Evolutionary conservation across 2,797 vertebrate species (phyloP).

Genomic region (Neostethus bicornis): DNA sequence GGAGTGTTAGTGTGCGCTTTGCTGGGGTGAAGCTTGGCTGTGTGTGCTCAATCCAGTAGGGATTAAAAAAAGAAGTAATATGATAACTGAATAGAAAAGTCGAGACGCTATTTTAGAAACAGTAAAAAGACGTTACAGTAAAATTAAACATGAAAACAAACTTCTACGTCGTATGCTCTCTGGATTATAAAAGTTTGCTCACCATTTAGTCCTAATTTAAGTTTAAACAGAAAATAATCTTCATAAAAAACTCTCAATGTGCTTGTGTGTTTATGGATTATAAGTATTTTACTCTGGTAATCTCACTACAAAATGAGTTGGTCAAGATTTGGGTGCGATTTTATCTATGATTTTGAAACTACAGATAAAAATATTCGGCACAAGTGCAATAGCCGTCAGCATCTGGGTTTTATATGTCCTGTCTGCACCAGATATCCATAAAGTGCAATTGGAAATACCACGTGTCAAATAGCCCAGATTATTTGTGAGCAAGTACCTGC

Average conservation of each 20-base stretch:
- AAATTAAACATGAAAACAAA: background rate
- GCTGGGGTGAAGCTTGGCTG: conserved; percentile 17
- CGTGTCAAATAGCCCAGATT: conserved; percentile 52
- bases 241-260: background rate
- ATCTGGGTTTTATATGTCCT: conserved; percentile 35
- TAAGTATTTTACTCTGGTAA: conserved; percentile 4
- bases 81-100: conserved; percentile 8
- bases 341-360: conserved; percentile 51
- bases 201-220: too few species aligned
- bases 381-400: conserved; percentile 43
- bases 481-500: conserved; percentile 46
- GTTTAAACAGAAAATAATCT: background rate
- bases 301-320: background rate
- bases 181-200: background rate
- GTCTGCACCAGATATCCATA: conserved; percentile 46
- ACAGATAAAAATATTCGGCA: conserved; percentile 52
- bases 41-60: conserved; percentile 6
- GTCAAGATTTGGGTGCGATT: conserved; percentile 5
- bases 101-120: background rate
- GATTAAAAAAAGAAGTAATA: conserved; percentile 17
- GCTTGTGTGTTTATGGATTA: conserved; percentile 1
- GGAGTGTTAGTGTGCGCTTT: conserved; percentile 26
- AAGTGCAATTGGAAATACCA: conserved; percentile 51
- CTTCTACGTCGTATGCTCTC: background rate
- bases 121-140: background rate